Evolutionary conservation across 2,797 vertebrate species (phyloP).

Genomic region (Anabacerthia variegaticeps): DNA sequence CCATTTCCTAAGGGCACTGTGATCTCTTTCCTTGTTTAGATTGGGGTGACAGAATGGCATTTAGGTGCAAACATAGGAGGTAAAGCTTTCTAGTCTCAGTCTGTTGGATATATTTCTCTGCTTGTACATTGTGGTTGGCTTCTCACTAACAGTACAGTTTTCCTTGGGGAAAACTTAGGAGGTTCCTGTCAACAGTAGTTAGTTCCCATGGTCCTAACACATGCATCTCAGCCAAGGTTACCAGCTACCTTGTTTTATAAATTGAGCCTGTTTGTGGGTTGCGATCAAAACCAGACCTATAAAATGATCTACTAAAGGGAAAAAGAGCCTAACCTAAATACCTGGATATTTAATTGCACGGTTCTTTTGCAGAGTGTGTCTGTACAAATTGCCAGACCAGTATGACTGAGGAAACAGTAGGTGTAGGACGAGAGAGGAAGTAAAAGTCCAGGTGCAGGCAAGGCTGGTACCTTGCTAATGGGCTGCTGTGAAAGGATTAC

Average conservation of each 20-base stretch:
- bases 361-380: background rate
- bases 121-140: background rate
- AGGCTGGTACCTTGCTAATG: background rate
- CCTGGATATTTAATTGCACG: fast-evolving
- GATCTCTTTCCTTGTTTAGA: background rate
- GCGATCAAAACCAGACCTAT: background rate
- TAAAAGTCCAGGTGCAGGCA: background rate
- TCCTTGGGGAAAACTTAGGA: background rate
- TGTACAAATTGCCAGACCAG: background rate
- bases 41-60: background rate
- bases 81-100: background rate
- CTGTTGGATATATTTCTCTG: background rate
- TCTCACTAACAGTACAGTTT: background rate
- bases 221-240: background rate
- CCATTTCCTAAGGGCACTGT: background rate
- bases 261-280: background rate
- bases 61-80: background rate
- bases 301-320: background rate
- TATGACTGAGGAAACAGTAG: background rate
- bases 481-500: background rate
- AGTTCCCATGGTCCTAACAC: background rate
- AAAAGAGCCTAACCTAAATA: background rate
- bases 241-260: background rate
- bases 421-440: fast-evolving
- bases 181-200: background rate